Evolutionary conservation across 2,113 vertebrate species (phyloP).

Genomic region (Hydrochoerus hydrochaeris): DNA sequence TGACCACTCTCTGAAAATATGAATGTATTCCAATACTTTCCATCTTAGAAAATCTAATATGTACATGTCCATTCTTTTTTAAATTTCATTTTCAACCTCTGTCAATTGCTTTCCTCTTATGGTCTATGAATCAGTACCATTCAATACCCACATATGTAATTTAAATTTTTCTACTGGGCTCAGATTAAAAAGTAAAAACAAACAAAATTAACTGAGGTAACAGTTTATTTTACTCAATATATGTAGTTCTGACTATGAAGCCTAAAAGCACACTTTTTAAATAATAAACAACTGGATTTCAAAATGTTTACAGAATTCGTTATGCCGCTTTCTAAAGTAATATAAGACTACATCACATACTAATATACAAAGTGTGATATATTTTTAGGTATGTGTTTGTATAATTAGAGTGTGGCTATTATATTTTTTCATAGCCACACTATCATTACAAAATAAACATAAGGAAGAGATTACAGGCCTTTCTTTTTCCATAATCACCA

Average conservation of each 20-base stretch:
- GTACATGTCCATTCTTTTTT: neutral
- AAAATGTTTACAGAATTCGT: neutral
- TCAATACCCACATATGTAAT: neutral
- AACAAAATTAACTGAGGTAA: neutral
- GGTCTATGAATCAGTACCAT: neutral
- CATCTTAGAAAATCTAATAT: constrained; percentile 31
- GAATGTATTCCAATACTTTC: constrained; percentile 33
- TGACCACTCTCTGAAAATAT: constrained; percentile 5
- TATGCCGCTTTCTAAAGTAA: neutral
- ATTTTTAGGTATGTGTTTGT: neutral
- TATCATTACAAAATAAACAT: neutral
- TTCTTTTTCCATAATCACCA: neutral
- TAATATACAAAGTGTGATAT: neutral
- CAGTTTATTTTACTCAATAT: neutral
- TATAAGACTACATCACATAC: neutral
- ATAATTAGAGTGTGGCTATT: no score
- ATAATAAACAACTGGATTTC: neutral
- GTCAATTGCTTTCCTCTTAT: neutral
- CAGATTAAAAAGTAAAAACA: constrained; percentile 17
- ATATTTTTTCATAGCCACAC: neutral
- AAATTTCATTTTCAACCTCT: neutral
- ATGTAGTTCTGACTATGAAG: neutral
- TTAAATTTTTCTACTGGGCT: neutral
- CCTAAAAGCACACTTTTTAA: constrained; percentile 31
- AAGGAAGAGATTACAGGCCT: neutral